phyloP scores from a whole-genome alignment of 2,797 vertebrate species.

The Brachyrhaphis roseni region DNA sequence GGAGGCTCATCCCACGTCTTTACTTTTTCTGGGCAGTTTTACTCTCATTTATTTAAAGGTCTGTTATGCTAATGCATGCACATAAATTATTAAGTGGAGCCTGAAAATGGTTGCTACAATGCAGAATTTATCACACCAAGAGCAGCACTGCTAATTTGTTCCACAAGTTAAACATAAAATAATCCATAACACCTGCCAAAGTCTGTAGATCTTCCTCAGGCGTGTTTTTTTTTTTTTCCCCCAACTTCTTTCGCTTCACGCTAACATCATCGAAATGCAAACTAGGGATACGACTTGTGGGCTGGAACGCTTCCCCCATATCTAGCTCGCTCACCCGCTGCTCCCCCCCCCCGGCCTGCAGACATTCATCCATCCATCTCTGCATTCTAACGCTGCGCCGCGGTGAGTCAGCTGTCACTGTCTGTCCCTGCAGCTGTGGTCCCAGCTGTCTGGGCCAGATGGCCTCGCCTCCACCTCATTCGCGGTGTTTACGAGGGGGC shows the following conservation, averaged over 20 bases:
- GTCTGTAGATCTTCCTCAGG: not conserved
- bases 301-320: constrained; percentile 14
- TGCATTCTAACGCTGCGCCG: constrained; percentile 43
- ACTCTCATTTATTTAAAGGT: constrained; percentile 6
- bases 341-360: constrained; percentile 36
- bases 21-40: not conserved
- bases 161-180: constrained; percentile 12
- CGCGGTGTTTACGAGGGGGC: constrained; percentile 50
- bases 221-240: not conserved
- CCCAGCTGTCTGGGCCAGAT: constrained; percentile 76
- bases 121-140: not conserved
- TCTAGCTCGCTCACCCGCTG: constrained; percentile 32
- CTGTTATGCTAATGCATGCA: not conserved
- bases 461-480: constrained; percentile 64
- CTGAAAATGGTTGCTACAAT: not conserved
- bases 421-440: constrained; percentile 77
- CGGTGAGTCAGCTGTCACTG: constrained; percentile 71
- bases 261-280: constrained; percentile 14
- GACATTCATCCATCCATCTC: constrained; percentile 65
- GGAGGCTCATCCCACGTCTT: not conserved
- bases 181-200: constrained; percentile 10
- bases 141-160: constrained; percentile 4
- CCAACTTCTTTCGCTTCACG: not conserved
- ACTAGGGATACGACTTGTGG: constrained; percentile 28
- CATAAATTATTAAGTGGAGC: not conserved